Percentiles rank a stretch among this genome's conserved stretches.
Conservation (phyloP, 53 echinoderm and acorn worm genomes). For the Actinopyga echinites region DNA sequence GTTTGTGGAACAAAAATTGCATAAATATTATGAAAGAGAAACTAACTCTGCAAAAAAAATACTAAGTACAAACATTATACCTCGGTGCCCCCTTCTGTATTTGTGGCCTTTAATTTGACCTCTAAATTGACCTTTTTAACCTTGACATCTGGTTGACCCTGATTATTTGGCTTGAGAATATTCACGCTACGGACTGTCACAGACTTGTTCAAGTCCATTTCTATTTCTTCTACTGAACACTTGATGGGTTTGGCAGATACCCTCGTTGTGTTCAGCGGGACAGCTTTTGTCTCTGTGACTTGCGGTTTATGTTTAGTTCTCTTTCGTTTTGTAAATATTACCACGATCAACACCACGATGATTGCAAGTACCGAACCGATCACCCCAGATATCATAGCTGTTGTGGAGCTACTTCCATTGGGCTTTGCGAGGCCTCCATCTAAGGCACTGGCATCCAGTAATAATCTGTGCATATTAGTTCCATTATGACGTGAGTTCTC, state of each 20-base stretch:
- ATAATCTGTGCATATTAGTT: conserved; percentile 86
- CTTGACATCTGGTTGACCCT: conserved; percentile 62
- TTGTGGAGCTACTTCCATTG: not conserved
- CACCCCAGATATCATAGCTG: conserved; percentile 6
- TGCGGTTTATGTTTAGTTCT: conserved; percentile 19
- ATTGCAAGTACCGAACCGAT: conserved; percentile 47
- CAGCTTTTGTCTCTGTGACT: conserved; percentile 39
- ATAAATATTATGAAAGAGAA: no score
- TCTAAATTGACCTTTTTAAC: conserved; percentile 97
- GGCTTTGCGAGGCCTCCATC: not conserved
- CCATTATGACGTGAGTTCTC: conserved; percentile 76
- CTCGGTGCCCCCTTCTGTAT: conserved; percentile 82
- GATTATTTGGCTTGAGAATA: conserved; percentile 77
- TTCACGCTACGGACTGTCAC: conserved; percentile 91
- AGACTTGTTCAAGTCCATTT: conserved; percentile 86
- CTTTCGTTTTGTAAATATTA: conserved; percentile 51
- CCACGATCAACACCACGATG: conserved; percentile 49
- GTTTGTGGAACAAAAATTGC: no score
- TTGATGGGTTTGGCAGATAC: conserved; percentile 45
- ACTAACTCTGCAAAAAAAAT: no score
- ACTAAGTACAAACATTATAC: conserved; percentile 67
- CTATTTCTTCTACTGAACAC: conserved; percentile 58
- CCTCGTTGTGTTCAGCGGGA: conserved; percentile 45
- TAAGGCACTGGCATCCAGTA: conserved; percentile 62
- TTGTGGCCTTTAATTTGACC: conserved; percentile 64